phyloP scores from a whole-genome alignment of 2,113 vertebrate genomes.

The Australoheros scitulus region DNA sequence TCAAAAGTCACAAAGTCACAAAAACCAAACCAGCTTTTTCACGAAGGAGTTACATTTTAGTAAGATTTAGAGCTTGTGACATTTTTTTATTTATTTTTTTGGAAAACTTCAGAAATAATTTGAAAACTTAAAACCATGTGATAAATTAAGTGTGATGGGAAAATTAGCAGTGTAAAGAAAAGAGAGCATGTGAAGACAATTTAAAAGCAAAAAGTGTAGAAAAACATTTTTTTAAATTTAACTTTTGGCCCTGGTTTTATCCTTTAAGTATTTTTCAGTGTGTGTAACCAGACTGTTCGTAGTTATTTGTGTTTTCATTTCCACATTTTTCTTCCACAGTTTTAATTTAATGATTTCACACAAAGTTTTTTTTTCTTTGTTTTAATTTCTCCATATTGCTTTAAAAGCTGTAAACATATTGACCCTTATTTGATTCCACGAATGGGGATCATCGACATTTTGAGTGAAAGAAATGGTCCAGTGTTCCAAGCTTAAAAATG shows the following conservation, averaged over 20 bases:
- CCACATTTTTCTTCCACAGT: background rate
- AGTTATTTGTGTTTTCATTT: background rate
- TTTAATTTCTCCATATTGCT: background rate
- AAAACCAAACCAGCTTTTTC: background rate
- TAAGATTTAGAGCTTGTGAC: too few relatives aligned
- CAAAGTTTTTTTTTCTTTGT: background rate
- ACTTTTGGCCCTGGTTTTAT: background rate
- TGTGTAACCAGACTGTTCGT: background rate
- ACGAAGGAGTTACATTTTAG: background rate
- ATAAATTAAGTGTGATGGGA: background rate
- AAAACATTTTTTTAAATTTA: background rate
- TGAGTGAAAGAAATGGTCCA: background rate
- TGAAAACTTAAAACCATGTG: background rate
- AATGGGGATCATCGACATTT: background rate
- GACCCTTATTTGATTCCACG: background rate
- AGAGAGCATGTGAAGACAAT: background rate
- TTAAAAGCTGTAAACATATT: background rate
- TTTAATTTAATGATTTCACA: background rate
- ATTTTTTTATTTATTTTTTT: too few relatives aligned
- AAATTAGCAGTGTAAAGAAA: background rate
- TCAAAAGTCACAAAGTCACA: conserved; percentile 16
- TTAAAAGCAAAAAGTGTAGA: background rate
- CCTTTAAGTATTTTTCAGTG: background rate
- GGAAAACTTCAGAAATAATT: background rate
- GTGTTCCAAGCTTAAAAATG: background rate